Evolutionary conservation across 2,797 vertebrate species (phyloP).

Genomic region (Adrianichthys oophorus): DNA sequence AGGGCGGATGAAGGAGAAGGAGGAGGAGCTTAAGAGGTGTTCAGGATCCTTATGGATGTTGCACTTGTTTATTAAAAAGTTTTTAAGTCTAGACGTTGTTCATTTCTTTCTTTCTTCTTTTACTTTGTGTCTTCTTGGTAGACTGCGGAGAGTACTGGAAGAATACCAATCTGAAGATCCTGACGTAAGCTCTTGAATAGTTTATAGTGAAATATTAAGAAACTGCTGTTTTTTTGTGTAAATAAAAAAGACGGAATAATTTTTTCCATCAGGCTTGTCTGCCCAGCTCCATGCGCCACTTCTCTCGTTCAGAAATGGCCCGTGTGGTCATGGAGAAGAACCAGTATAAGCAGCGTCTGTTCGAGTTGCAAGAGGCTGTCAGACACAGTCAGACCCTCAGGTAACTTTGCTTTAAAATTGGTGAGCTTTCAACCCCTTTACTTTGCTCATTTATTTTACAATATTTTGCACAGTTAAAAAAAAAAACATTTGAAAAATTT

Average conservation of each 20-base stretch:
- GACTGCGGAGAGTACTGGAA: conserved; percentile 76
- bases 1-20: conserved; percentile 75
- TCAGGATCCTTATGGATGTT: neutral
- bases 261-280: conserved; percentile 59
- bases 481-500: too few species aligned
- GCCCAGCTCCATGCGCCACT: conserved; percentile 70
- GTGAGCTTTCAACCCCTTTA: neutral
- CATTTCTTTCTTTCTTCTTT: neutral
- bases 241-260: neutral
- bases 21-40: conserved; percentile 79
- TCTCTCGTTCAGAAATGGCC: conserved; percentile 87
- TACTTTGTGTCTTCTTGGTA: conserved; percentile 29
- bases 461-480: neutral
- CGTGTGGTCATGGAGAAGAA: conserved; percentile 89
- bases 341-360: conserved; percentile 86
- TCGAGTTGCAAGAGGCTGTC: conserved; percentile 84
- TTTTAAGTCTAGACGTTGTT: neutral
- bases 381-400: conserved; percentile 69
- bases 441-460: neutral
- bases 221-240: neutral
- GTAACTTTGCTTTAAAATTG: conserved; percentile 39
- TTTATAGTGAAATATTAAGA: conserved; percentile 1
- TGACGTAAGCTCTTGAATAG: conserved; percentile 63
- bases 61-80: neutral
- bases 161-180: conserved; percentile 65